Evolutionary conservation across 2,113 vertebrate genomes (phyloP).

Genomic region (Heliornis fulica): DNA sequence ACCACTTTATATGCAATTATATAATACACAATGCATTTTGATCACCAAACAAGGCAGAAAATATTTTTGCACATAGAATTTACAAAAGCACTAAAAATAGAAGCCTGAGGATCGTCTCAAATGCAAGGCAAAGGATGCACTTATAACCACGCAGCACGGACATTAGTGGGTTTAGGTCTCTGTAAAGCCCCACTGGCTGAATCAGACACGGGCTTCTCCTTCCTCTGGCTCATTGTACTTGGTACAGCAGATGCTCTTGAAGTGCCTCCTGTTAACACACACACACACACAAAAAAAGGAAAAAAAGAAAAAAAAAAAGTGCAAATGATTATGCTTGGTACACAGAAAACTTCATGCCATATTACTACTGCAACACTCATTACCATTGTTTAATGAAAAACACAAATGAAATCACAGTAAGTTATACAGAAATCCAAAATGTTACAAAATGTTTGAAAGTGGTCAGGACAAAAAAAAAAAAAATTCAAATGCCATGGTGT

Average conservation of each 20-base stretch:
- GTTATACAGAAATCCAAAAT: background rate
- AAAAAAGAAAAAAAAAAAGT: background rate
- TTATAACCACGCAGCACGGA: constrained; percentile 83
- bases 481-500: background rate
- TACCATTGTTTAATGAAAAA: background rate
- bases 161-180: constrained; percentile 69
- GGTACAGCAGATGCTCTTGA: constrained; percentile 69
- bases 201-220: constrained; percentile 59
- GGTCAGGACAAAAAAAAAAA: background rate
- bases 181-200: constrained; percentile 35
- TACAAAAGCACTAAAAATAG: constrained; percentile 58
- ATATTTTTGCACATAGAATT: constrained; percentile 54
- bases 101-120: background rate
- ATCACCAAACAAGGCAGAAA: constrained; percentile 46
- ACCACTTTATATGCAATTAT: constrained; percentile 27
- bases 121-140: background rate
- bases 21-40: constrained; percentile 19
- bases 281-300: background rate
- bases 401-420: background rate
- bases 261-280: constrained; percentile 66
- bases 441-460: background rate
- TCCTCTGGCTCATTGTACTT: constrained; percentile 69
- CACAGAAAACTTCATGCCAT: background rate
- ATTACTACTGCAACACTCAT: background rate
- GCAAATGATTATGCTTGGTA: background rate